phyloP scores from a whole-genome alignment of 2,888 invertebrate genomes.

The Ophioninae sp. region DNA sequence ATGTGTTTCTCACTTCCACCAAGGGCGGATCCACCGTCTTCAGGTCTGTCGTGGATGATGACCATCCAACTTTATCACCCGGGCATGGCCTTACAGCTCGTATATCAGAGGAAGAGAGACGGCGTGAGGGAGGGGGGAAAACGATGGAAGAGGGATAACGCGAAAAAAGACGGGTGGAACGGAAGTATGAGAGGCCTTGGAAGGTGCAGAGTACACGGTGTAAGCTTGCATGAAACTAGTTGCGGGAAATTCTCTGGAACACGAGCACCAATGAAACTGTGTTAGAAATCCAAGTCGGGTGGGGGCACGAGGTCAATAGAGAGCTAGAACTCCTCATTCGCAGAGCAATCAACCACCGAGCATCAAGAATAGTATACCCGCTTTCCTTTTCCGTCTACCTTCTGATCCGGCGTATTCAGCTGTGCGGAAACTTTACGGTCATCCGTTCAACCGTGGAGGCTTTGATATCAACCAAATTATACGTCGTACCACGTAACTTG shows the following conservation, averaged over 20 bases:
- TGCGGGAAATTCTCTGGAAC: conserved; percentile 7
- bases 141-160: conserved; percentile 19
- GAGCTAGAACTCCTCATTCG: background rate
- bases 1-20: conserved; percentile 12
- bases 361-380: background rate
- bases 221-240: conserved; percentile 9
- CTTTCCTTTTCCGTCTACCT: background rate
- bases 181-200: conserved; percentile 47
- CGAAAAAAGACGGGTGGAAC: conserved; percentile 20
- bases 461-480: background rate
- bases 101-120: conserved; percentile 8
- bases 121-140: background rate
- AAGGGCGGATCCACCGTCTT: background rate
- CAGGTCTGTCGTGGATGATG: conserved; percentile 14
- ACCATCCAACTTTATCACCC: conserved; percentile 38
- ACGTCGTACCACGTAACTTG: background rate
- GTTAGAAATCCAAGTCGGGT: conserved; percentile 3
- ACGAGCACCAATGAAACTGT: background rate
- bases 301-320: background rate
- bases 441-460: background rate
- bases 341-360: background rate
- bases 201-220: background rate
- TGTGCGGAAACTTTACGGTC: background rate
- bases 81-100: conserved; percentile 9
- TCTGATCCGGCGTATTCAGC: background rate